These are phyloP conservation scores for Eulithis testata DNA, from an alignment of 2,888 invertebrate species.

Conservation along the genomic window DNA sequence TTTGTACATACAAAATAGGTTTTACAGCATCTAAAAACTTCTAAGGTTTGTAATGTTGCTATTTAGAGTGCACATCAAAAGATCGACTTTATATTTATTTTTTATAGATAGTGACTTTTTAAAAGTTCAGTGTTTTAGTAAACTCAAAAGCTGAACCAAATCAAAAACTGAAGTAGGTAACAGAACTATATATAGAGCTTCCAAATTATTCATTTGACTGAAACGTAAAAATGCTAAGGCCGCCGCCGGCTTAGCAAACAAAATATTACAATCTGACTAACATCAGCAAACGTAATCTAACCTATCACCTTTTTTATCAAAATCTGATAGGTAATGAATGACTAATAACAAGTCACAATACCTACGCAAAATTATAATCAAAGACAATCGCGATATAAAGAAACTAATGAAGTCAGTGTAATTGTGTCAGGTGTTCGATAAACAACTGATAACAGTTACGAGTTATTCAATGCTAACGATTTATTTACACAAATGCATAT, in stretches of 20 bases:
- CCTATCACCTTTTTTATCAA: slow-evolving; percentile 20
- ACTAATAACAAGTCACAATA: slow-evolving; percentile 10
- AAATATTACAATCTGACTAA: slow-evolving; percentile 8
- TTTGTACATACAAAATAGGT: too few relatives aligned
- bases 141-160: too few relatives aligned
- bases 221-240: slow-evolving; percentile 6
- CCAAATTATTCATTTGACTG: too few relatives aligned
- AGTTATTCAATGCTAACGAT: slow-evolving; percentile 13
- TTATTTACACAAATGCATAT: slow-evolving; percentile 17
- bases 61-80: too few relatives aligned
- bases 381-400: slow-evolving; percentile 14
- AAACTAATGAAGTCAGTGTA: slow-evolving; percentile 15
- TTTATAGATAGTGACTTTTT: too few relatives aligned
- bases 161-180: too few relatives aligned
- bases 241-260: slow-evolving; percentile 11
- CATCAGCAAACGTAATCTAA: slow-evolving; percentile 8
- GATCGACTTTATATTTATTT: too few relatives aligned
- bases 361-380: slow-evolving; percentile 17
- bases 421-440: slow-evolving; percentile 18
- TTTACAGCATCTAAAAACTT: too few relatives aligned
- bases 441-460: slow-evolving; percentile 14
- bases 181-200: too few relatives aligned
- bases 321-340: slow-evolving; percentile 11
- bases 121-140: too few relatives aligned
- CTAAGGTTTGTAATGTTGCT: too few relatives aligned